Base-by-base conservation (phyloP, 35 echinoderm and acorn worm species). In the Diadema setosum region DNA sequence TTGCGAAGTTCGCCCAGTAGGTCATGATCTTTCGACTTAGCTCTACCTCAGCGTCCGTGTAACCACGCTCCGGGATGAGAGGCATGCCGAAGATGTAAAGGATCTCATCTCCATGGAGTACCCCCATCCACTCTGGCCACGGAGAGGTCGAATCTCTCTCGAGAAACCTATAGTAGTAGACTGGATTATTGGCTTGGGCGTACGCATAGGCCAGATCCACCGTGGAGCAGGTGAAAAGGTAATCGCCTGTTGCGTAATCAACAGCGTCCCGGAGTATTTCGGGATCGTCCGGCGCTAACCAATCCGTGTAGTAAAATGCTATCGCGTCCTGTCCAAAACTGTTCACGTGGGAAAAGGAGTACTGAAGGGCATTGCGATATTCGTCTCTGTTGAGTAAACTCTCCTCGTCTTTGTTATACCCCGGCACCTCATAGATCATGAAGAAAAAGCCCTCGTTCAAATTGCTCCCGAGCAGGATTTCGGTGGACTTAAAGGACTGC, bases 21-120 rank as follows among this genome's bases (percentile, higher is more conserved):
- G 39, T 88, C 96, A 98, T 98, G 63, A 98, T 94, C 58, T 91
- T 94, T 21, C 81, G 34, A 83, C 96, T 98, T n/a, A 98, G 45
- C 6, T 18, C 37, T 42, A 88, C 87, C 18, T 98, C 96, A 35
- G 78, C 57, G 2, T 88, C 37, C 24, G 80, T 88, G 49, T 88
- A 98, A 4, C 83, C 87, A 15, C 58, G 32, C 44, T 86, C 46
- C n/a, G 84, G 24, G 34, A 94, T 49, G 7, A 98, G 82, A 15
- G 96, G 96, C 74, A 88, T 64, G 9, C 96, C 96, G 58, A 98
- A 98, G 25, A 91, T 50, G 75, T 87, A 98, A 30, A 89, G 84
- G 55, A 98, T 94, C 41, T 98, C 96, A 89, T 98, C 96, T 20
- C 92, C 96, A 70, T 98, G 96, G 27, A 98, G 83, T 18, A 98